A percentile compares a stretch with the other conserved stretches of the same genome.
Evolutionary conservation across 1,140 invertebrate species (phyloP).

Genomic region (Wasmannia auropunctata): DNA sequence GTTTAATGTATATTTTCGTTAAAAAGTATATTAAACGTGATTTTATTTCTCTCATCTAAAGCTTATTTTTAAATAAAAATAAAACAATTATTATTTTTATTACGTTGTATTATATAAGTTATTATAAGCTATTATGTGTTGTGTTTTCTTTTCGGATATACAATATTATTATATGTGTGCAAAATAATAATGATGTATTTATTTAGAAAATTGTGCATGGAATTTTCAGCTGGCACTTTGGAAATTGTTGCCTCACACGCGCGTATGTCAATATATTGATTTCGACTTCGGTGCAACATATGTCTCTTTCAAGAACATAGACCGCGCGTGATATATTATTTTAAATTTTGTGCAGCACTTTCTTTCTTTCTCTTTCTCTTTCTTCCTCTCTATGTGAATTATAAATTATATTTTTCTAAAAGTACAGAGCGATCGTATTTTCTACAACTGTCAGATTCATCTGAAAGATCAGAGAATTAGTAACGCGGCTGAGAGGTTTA

Average conservation of each 20-base stretch:
- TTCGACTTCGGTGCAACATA: background rate
- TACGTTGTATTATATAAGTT: background rate
- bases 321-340: background rate
- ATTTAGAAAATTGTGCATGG: background rate
- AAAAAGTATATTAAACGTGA: background rate
- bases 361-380: background rate
- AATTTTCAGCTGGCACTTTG: background rate
- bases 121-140: too few relatives aligned
- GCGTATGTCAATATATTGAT: constrained; percentile 1
- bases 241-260: background rate
- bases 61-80: too few relatives aligned
- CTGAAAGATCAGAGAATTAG: background rate
- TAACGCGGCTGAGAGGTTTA: background rate
- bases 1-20: too few relatives aligned
- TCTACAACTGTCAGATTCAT: background rate
- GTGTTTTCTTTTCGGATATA: background rate
- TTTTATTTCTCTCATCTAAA: background rate
- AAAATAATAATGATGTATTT: background rate
- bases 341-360: background rate
- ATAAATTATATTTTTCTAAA: constrained; percentile 13
- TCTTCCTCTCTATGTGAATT: background rate
- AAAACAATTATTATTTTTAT: background rate
- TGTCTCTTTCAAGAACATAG: constrained; percentile 9
- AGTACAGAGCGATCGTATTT: background rate
- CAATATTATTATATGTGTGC: background rate